Conservation (phyloP, 2,888 invertebrate genomes). For the Drepanosiphum platanoidis region DNA sequence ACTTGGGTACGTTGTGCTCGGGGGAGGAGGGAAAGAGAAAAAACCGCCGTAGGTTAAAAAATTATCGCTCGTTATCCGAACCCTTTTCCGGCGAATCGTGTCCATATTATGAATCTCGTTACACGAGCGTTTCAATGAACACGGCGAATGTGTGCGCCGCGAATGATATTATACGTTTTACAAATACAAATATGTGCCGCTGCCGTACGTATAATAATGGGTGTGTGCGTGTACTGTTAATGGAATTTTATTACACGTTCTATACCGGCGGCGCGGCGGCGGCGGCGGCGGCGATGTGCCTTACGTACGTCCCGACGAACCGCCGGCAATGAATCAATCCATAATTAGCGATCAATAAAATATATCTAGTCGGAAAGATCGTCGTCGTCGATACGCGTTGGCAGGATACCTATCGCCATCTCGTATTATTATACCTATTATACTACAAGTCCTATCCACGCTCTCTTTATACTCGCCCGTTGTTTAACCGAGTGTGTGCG, state of each 20-base stretch:
- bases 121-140: background rate
- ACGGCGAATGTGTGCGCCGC: background rate
- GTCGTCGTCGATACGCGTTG: background rate
- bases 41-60: background rate
- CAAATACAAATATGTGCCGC: no score
- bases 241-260: background rate
- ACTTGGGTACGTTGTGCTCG: background rate
- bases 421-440: no score
- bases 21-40: background rate
- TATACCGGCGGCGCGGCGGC: no score
- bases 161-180: no score
- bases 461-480: background rate
- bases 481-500: background rate
- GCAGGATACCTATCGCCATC: no score
- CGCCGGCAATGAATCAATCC: slow-evolving; percentile 36
- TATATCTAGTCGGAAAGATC: background rate
- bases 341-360: slow-evolving; percentile 23
- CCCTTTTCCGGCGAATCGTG: slow-evolving; percentile 14
- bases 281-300: background rate
- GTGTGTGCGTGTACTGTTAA: slow-evolving; percentile 1
- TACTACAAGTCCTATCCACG: background rate
- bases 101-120: background rate
- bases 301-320: background rate
- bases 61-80: background rate
- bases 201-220: background rate